Evolutionary conservation across 2,888 invertebrate genomes (phyloP).

Genomic region (Parochlus steinenii): DNA sequence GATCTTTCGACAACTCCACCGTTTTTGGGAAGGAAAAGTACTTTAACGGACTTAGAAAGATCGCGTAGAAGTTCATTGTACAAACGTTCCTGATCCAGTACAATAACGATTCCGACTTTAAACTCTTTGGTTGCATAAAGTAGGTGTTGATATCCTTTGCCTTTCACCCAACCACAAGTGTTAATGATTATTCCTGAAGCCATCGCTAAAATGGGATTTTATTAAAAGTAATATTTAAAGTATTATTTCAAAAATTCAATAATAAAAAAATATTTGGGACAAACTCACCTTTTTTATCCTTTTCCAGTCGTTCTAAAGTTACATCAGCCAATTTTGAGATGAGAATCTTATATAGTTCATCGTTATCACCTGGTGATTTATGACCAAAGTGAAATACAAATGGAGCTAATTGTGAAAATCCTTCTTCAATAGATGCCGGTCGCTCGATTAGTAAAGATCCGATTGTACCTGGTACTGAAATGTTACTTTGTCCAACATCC

Average conservation of each 20-base stretch:
- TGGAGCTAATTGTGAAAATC: slow-evolving; percentile 86
- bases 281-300: slow-evolving; percentile 62
- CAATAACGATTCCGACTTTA: slow-evolving; percentile 89
- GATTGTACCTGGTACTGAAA: slow-evolving; percentile 83
- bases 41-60: slow-evolving; percentile 84
- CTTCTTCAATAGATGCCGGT: slow-evolving; percentile 86
- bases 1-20: slow-evolving; percentile 90
- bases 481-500: slow-evolving; percentile 88
- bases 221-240: neutral
- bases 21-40: slow-evolving; percentile 84
- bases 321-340: slow-evolving; percentile 74
- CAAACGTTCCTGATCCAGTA: slow-evolving; percentile 88
- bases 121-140: slow-evolving; percentile 83
- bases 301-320: slow-evolving; percentile 65
- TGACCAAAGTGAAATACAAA: slow-evolving; percentile 90
- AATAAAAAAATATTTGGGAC: neutral
- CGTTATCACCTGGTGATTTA: slow-evolving; percentile 55
- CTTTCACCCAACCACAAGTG: slow-evolving; percentile 96
- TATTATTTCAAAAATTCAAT: neutral
- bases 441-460: slow-evolving; percentile 82
- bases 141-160: slow-evolving; percentile 72
- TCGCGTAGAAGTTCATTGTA: slow-evolving; percentile 88
- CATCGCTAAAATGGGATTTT: slow-evolving; percentile 37
- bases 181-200: slow-evolving; percentile 88
- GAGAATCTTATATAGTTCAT: slow-evolving; percentile 67